These are phyloP conservation scores for Luehdorfia chinensis DNA, from an alignment of 1,140 invertebrate genomes.

Conservation along the genomic window DNA sequence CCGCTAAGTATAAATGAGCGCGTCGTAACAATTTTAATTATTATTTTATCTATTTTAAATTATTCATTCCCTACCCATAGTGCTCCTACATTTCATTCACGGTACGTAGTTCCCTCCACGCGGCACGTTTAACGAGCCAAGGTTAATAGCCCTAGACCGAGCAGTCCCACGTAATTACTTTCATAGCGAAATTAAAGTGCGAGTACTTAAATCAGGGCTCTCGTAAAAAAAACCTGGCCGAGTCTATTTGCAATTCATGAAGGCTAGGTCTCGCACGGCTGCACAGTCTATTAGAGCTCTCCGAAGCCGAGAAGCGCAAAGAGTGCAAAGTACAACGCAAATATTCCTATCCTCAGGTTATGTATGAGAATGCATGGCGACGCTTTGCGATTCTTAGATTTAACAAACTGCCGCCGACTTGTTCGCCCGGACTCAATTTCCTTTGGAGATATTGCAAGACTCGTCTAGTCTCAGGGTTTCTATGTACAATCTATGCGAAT, in stretches of 20 bases:
- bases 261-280: constrained; percentile 34
- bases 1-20: too few species aligned
- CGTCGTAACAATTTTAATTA: too few species aligned
- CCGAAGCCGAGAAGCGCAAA: background rate
- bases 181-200: constrained; percentile 38
- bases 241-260: constrained; percentile 51
- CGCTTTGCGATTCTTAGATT: background rate
- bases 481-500: too few species aligned
- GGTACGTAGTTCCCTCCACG: background rate
- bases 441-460: too few species aligned
- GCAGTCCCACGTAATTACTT: constrained; percentile 15
- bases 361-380: background rate
- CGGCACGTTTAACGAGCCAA: constrained; percentile 19
- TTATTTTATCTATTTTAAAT: constrained; percentile 1
- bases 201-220: constrained; percentile 39
- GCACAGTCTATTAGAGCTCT: constrained; percentile 15
- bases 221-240: constrained; percentile 22
- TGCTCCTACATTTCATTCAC: constrained; percentile 3
- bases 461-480: too few species aligned
- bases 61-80: background rate
- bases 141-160: constrained; percentile 17
- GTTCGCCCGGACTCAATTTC: too few species aligned
- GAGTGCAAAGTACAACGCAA: background rate
- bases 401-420: too few species aligned
- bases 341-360: too few species aligned